Percentiles rank a stretch among this genome's conserved stretches.
Conservation (phyloP, 2,113 vertebrate species). For the Rhinolophus ferrumequinum region DNA sequence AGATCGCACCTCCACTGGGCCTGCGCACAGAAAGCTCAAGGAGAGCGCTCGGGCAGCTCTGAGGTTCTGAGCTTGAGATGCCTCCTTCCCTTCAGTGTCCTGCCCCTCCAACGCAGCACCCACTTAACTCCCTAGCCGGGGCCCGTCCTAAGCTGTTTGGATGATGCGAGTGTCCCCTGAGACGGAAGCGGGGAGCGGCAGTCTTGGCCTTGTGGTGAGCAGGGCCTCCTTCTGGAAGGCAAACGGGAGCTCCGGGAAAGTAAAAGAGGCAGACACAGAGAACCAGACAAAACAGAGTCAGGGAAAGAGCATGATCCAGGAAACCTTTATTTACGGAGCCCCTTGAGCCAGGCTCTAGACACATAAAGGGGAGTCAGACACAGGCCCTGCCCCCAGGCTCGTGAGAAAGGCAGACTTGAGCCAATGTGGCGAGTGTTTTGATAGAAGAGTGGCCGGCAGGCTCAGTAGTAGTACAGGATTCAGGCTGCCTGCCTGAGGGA, state of each 20-base stretch:
- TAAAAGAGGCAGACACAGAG: background rate
- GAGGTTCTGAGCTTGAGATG: background rate
- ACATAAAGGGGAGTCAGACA: background rate
- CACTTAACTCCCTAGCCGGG: constrained; percentile 32
- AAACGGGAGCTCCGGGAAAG: background rate
- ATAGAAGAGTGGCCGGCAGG: background rate
- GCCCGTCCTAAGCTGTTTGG: constrained; percentile 32
- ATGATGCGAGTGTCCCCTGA: constrained; percentile 45
- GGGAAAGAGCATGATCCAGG: background rate
- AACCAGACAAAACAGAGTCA: background rate
- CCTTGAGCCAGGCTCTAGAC: background rate
- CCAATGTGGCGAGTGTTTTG: background rate
- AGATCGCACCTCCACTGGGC: too few species aligned
- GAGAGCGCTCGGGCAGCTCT: background rate
- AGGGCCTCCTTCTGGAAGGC: constrained; percentile 51
- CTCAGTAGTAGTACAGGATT: background rate
- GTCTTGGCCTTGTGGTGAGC: background rate
- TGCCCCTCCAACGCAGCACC: background rate
- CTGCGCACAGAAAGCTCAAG: background rate
- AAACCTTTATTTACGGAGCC: background rate
- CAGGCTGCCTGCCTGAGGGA: background rate
- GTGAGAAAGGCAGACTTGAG: background rate
- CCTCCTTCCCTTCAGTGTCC: background rate
- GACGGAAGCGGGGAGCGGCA: constrained; percentile 67
- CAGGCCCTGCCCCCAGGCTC: background rate